Evolutionary conservation across 2,113 vertebrate genomes (phyloP), one percentile per base, ranked within the genome.

Genomic region (Zosterops hypoxanthus): DNA sequence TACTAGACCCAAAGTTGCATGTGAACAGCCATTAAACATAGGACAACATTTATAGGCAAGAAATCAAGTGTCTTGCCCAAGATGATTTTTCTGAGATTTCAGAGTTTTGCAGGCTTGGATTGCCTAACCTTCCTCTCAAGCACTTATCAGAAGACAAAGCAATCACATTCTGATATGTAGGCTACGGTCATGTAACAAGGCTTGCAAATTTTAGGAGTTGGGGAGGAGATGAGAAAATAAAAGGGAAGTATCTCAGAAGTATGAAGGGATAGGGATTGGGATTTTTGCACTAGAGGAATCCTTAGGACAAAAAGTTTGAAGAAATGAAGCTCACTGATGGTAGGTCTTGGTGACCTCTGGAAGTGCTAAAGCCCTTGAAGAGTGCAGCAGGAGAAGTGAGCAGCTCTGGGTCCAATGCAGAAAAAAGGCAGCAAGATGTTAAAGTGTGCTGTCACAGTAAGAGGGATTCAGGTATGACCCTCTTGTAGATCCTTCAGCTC

Each of bases 391-490:
- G 4, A 64, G 31, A 90, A 81, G 7, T 50, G 76, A 86, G 42
- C 41, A 85, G 3, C 31, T 66, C 47, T 82, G 29, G 7, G 2
- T 5, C 55, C 39, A 41, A 2, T 0, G 3, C 4, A 14, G 19
- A 60, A 21, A 17, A 82, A 59, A 52, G 11, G 4, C 10, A 15
- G 23, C 18, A 66, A 56, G 26, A n/a, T 11, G 14, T 9, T 60
- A 20, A 91, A 70, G 19, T 41, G 12, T 20, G 18, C 23, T 8
- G n/a, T 65, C 66, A 64, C 26, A 69, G 44, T 12, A 83, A 92
- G 39, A 69, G 33, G 11, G 21, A 76, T 50, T 76, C 36, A 46
- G 19, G 20, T 22, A 65, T 20, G 15, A 59, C 2, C 19, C 33
- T 79, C 81, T 76, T 1, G 0, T 46, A 14, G 50, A 11, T 68